Conservation (phyloP, 2,113 vertebrate species). For the Mesitornis unicolor region DNA sequence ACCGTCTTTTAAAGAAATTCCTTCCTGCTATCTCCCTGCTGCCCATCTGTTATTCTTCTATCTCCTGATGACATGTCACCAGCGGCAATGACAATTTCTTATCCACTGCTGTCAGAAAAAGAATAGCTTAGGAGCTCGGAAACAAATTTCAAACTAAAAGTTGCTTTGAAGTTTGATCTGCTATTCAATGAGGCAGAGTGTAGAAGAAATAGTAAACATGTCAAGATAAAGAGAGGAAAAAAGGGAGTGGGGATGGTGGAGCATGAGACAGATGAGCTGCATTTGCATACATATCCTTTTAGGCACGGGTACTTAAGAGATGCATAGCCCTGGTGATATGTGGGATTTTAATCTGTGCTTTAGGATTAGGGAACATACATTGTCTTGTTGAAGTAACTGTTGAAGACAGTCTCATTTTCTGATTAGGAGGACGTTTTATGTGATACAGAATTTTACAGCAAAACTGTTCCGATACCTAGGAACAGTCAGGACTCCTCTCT, state of each 20-base stretch:
- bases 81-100: constrained; percentile 53
- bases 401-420: neutral
- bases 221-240: constrained; percentile 46
- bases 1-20: constrained; percentile 41
- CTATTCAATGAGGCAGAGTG: constrained; percentile 22
- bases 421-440: neutral
- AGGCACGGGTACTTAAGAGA: neutral
- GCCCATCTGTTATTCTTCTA: constrained; percentile 58
- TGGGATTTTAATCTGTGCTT: neutral
- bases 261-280: neutral
- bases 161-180: constrained; percentile 67
- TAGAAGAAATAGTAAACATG: constrained; percentile 46
- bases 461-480: neutral
- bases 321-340: neutral
- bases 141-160: constrained; percentile 59
- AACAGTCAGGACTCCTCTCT: neutral
- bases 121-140: constrained; percentile 44
- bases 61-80: constrained; percentile 52
- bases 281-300: constrained; percentile 20
- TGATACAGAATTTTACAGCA: neutral
- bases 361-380: neutral
- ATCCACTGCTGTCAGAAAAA: constrained; percentile 49
- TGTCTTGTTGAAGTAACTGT: neutral
- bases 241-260: neutral
- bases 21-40: constrained; percentile 43